Conservation (phyloP, 2,113 vertebrate species). For the Calidris pugnax region DNA sequence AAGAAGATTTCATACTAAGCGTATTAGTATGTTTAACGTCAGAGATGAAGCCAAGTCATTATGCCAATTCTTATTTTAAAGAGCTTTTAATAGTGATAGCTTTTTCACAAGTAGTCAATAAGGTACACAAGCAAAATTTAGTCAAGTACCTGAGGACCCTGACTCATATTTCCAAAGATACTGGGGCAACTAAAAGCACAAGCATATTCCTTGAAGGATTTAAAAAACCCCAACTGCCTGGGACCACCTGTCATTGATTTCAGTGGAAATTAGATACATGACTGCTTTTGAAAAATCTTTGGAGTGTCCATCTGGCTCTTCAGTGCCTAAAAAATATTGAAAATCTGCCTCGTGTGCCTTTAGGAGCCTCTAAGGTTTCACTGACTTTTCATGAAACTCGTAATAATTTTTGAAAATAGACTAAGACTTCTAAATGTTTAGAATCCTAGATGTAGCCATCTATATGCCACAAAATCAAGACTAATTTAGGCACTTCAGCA, state of each 20-base stretch:
- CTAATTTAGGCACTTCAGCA: neutral
- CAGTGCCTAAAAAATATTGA: neutral
- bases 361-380: neutral
- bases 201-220: neutral
- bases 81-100: neutral
- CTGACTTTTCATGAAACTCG: neutral
- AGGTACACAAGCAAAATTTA: slow-evolving; percentile 14
- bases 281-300: neutral
- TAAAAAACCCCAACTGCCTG: neutral
- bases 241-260: neutral
- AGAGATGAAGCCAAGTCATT: slow-evolving; percentile 49
- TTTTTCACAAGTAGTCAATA: slow-evolving; percentile 22
- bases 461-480: neutral
- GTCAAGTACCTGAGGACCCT: neutral
- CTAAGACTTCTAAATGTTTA: neutral
- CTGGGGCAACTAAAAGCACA: neutral
- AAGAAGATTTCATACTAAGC: slow-evolving; percentile 68
- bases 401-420: neutral
- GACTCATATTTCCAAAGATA: neutral
- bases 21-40: slow-evolving; percentile 58
- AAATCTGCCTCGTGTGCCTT: neutral
- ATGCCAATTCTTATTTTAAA: slow-evolving; percentile 49
- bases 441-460: neutral
- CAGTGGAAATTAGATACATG: neutral
- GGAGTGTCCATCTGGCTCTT: neutral